Evolutionary conservation across 1,140 invertebrate genomes (phyloP), one percentile per base, ranked within the genome.

Genomic region (Caenorhabditis remanei): DNA sequence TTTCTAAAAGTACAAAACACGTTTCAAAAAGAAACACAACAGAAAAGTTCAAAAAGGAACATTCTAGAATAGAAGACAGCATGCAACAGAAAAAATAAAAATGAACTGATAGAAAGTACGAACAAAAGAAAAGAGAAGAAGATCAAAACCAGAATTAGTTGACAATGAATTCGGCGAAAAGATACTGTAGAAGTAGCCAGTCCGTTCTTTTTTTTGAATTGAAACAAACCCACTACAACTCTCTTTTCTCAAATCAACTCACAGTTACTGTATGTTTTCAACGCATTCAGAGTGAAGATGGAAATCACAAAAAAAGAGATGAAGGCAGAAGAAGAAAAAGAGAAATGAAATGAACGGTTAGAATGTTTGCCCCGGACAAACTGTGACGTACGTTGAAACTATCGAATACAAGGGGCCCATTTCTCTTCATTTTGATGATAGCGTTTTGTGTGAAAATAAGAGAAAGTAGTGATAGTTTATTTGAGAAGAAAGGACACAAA

Each of bases 131-230:
- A 40, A 40, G 24, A 65, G 7, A 65, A 32, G 19, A 16, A n/a
- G 16, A 43, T 32, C 16, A 32, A 71, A 71, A 63, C 61, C 65
- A 71, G 65, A 48, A 71, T 32, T 43, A 11, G 50, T 53, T 53
- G 11, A 21, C 41, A 71, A 71, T 71, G 65, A 63, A 63, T 63
- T 63, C 61, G 61, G 61, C 61, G 61, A 63, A 71, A 71, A 41
- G 24, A 41, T 63, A 63, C 61, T 63, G 61, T 63, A 63, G 61
- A 63, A 63, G 61, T 63, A 63, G 61, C 61, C 61, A 63, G 21
- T 24, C 61, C 61, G 61, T 63, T 63, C 61, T 63, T 63, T 63
- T 63, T 63, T 63, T 63, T 63, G 21, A 32, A 40, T 32, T 32
- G 21, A 58, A n/a, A 58, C 16, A 58, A 21, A 32, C 55, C 4